Conservation (phyloP, 2,888 invertebrate genomes). For the Catonia carolina region DNA sequence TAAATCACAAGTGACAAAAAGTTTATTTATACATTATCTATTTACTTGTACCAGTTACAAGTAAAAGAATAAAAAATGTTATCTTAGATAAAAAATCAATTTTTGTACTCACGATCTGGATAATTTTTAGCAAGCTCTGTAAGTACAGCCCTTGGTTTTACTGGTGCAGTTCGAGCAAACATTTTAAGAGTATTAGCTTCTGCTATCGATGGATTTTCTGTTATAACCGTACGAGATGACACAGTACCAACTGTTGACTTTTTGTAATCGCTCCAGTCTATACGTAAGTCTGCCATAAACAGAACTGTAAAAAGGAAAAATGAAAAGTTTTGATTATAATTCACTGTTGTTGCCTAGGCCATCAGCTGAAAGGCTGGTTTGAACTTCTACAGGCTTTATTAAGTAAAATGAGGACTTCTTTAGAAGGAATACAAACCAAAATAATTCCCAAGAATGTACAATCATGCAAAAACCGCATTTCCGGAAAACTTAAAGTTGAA, state of each 20-base stretch:
- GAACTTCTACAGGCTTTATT: no score
- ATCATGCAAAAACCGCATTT: no score
- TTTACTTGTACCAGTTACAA: no score
- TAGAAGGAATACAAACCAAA: background rate
- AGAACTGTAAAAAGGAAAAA: conserved; percentile 44
- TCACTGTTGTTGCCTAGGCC: no score
- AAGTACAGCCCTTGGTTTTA: conserved; percentile 36
- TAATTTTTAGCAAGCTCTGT: conserved; percentile 35
- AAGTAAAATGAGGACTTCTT: no score
- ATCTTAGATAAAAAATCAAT: no score
- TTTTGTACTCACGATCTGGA: conserved; percentile 35
- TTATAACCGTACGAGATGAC: conserved; percentile 54
- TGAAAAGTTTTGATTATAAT: no score
- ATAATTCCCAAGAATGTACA: background rate
- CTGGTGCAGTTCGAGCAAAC: conserved; percentile 45
- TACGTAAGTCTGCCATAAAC: conserved; percentile 61
- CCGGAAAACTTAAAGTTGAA: no score
- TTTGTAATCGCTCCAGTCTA: conserved; percentile 44
- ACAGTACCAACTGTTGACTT: conserved; percentile 47
- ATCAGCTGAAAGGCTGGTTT: no score
- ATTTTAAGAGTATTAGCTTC: conserved; percentile 53
- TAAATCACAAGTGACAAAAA: no score
- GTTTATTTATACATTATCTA: no score
- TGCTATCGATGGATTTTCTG: conserved; percentile 62
- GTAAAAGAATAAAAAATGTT: no score